phyloP scores from a whole-genome alignment of 2,888 invertebrate species.

The Dryobotodes eremita region DNA sequence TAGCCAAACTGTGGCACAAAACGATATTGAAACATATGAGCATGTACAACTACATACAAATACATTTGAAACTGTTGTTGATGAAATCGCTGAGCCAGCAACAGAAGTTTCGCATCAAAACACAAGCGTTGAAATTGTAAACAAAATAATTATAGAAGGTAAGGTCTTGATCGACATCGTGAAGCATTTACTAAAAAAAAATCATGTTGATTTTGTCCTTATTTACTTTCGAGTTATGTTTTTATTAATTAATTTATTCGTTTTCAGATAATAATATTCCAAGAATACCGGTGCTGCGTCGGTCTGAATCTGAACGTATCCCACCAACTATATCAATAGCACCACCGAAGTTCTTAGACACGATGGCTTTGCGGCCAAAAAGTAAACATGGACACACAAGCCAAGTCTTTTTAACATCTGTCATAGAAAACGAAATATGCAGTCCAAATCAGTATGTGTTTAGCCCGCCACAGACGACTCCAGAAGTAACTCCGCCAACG shows the following conservation, averaged over 20 bases:
- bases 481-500: conserved; percentile 37
- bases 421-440: conserved; percentile 76
- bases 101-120: conserved; percentile 55
- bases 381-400: conserved; percentile 91
- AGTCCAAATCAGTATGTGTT: conserved; percentile 68
- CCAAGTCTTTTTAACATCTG: conserved; percentile 91
- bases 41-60: conserved; percentile 66
- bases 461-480: conserved; percentile 52
- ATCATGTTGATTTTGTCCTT: neutral
- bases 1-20: conserved; percentile 69
- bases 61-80: conserved; percentile 65
- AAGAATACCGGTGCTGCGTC: conserved; percentile 83
- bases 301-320: conserved; percentile 88
- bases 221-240: neutral
- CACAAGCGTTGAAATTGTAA: conserved; percentile 44
- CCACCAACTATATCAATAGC: conserved; percentile 84
- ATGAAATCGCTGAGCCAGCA: conserved; percentile 65
- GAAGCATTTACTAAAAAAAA: neutral
- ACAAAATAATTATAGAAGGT: conserved; percentile 72
- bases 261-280: conserved; percentile 87
- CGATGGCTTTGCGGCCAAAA: conserved; percentile 95
- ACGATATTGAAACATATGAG: conserved; percentile 68
- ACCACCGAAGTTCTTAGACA: conserved; percentile 93
- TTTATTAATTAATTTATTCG: conserved; percentile 26
- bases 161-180: neutral